Base-by-base conservation (phyloP, 2,888 invertebrate genomes). In the Actias luna region DNA sequence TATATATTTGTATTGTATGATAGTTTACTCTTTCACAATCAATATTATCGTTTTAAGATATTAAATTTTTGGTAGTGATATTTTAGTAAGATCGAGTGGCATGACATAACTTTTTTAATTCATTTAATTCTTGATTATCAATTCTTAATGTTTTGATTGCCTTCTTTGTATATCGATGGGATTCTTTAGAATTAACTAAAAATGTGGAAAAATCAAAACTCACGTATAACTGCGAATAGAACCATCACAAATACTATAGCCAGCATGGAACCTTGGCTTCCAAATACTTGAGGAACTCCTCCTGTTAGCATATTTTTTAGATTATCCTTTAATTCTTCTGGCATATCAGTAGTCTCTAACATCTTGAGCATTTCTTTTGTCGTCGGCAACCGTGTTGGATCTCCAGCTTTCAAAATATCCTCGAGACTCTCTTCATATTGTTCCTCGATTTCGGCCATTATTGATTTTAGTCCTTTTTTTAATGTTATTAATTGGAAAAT, bases 261-360 rank as follows among this genome's bases (percentile, higher is more conserved):
- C 50, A 90, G 62, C 1, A 79, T 33, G 0, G 83, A 75, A 0
- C 88, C 80, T 4, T 77, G 74, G 1, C 78, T 73, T 0, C 86
- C 89, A 16, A 91, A 83, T 1, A 89, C 82, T 72, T 81, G 84
- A 0, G 83, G 92, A 59, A 85, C 83, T 57, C 92, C 85, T 0
- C 89, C 93, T 0, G 89, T 80, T 59, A 95, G 74, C 77, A 93
- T 88, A 1, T 87, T 87, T 63, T 88, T 92, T 25, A 96, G 72
- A 61, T 87, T 92, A n/a, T 93, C 93, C 67, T 93, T 94, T 61
- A 95, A 93, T 27, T 94, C 94, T 5, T 95, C 95, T 60, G 93
- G 85, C 2, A 96, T 76, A 2, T 93, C 94, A 72, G 94, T 89
- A 0, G 88, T 79, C 25, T 95, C 93, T 27, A 95, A 82, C 79